Conservation (phyloP, 1,140 invertebrate genomes). For the Cydia splendana region DNA sequence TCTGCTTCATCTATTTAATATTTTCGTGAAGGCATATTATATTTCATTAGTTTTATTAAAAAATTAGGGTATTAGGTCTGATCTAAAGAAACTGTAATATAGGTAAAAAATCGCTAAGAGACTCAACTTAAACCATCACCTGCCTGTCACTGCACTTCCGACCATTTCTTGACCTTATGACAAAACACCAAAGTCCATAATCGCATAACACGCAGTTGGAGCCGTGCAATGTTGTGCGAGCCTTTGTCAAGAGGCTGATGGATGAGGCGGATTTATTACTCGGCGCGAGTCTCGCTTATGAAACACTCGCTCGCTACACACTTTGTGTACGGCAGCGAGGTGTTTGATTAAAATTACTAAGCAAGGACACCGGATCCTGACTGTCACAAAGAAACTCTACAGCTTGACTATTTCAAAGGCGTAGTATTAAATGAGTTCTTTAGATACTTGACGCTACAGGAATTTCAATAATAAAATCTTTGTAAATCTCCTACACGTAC, state of each 20-base stretch:
- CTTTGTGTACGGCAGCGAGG: background rate
- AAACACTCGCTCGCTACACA: slow-evolving; percentile 1
- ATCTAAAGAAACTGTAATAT: background rate
- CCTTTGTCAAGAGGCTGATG: slow-evolving; percentile 22
- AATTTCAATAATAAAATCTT: background rate
- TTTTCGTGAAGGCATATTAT: no score
- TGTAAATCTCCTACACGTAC: background rate
- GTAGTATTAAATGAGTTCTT: background rate
- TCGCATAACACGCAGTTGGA: background rate
- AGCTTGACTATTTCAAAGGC: background rate
- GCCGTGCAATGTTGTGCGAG: background rate
- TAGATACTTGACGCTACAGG: background rate
- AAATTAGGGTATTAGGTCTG: no score
- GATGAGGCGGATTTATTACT: slow-evolving; percentile 18
- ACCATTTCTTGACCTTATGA: background rate
- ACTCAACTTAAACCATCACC: background rate
- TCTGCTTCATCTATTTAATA: no score
- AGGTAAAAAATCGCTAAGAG: background rate
- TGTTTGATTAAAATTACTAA: slow-evolving; percentile 22
- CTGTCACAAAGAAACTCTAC: background rate
- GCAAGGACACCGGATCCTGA: background rate
- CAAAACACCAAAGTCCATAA: background rate
- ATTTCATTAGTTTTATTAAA: no score
- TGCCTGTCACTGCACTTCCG: background rate
- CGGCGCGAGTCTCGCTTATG: slow-evolving; percentile 13